Evolutionary conservation across 2,113 vertebrate species (phyloP), one percentile per base, ranked within the genome.

Genomic region (Pica pica): DNA sequence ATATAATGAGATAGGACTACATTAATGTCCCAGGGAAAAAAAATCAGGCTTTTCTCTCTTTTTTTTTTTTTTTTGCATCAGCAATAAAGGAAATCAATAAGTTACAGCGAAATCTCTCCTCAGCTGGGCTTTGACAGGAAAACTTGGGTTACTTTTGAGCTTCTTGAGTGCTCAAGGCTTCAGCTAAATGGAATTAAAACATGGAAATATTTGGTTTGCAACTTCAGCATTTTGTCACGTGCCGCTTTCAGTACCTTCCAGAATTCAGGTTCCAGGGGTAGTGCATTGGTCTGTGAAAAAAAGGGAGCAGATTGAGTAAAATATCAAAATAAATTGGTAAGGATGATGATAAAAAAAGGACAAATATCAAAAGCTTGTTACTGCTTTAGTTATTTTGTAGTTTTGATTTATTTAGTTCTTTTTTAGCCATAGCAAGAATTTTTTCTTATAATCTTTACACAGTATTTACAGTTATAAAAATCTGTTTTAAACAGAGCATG

Each of bases 1-100:
- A 69, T 91, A 73, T 97, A 98, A 97, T 98, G 97, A 95, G 82
- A 75, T 94, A 95, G 87, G 69, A 86, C 92, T 91, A 5, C 84
- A 95, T 96, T 95, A 97, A 94, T 92, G 87, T 80, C 97, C 27
- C 41, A 64, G 91, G 71, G 49, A 69, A 61, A 73, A 80, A 90
- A 92, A 84, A 83, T 47, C 18, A 28, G 70, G n/a, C 41, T 23
- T 78, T 74, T 80, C 41, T 67, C 24, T 56, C 13, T 39, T 39
- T 61, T 31, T 64, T 55, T 61, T 31, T 64, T 55, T 35, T 71
- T 63, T 96, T 97, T 79, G 20, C 86, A 96, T 97, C 94, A 90
- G 88, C 96, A 95, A 14, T 94, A 97, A 95, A 96, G 91, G 94
- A 94, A 96, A 97, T 96, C 87, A 84, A 49, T 94, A 59, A 35